These are phyloP conservation scores for Stenichneumon culpator DNA, from an alignment of 2,888 invertebrate species.

Conservation along the genomic window DNA sequence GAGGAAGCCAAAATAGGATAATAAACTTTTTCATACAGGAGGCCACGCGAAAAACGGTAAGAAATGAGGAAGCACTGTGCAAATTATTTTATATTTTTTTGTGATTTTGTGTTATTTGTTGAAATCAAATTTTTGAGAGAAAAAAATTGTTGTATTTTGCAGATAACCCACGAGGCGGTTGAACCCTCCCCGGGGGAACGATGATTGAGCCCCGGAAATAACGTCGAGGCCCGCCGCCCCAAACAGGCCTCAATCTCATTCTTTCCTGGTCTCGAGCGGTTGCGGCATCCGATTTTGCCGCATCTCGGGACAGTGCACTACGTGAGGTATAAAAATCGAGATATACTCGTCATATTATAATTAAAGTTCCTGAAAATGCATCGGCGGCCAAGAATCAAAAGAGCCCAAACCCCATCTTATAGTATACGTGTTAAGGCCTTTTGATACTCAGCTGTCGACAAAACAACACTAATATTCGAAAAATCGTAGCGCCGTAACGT, in stretches of 20 bases:
- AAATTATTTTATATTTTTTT: too few species aligned
- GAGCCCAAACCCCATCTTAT: neutral
- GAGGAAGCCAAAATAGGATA: too few species aligned
- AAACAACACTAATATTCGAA: neutral
- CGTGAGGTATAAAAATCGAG: slow-evolving; percentile 58
- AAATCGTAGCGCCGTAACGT: neutral
- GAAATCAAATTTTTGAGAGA: neutral
- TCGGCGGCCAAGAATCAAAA: neutral
- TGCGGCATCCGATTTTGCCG: slow-evolving; percentile 49
- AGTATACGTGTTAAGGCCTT: too few species aligned
- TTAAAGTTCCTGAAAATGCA: neutral
- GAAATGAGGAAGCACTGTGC: too few species aligned
- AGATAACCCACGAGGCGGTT: slow-evolving; percentile 72
- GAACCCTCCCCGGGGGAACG: slow-evolving; percentile 68
- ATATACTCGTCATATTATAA: neutral
- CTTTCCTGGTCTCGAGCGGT: slow-evolving; percentile 44
- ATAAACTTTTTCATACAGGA: too few species aligned
- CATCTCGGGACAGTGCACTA: slow-evolving; percentile 30
- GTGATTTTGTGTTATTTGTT: neutral
- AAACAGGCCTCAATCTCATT: slow-evolving; percentile 49
- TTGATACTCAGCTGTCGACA: too few species aligned
- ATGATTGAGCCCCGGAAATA: slow-evolving; percentile 74
- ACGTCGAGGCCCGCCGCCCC: slow-evolving; percentile 68
- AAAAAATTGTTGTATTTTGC: slow-evolving; percentile 51
- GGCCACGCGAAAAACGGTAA: too few species aligned